Evolutionary conservation across 2,888 invertebrate genomes (phyloP), one percentile per base, ranked within the genome.

Genomic region (Epinotia nisella): DNA sequence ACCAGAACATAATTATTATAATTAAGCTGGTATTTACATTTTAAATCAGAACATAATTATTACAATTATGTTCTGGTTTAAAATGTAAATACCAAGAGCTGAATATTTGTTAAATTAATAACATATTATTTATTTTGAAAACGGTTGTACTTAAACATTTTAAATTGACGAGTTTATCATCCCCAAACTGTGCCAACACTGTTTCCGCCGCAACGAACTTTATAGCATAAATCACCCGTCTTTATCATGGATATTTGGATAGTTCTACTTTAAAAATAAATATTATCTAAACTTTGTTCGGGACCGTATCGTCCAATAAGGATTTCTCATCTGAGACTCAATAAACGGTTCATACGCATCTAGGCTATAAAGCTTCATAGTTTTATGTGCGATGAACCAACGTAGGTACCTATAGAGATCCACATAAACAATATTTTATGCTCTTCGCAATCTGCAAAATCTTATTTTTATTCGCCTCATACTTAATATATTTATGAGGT

Each of bases 391-490:
- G 83, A 90, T 92, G 91, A 92, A 90, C 82, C 85, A 86, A 87
- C 86, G n/a, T n/a, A n/a, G n/a, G 83, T 87, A 87, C 86, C 83
- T 87, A 87, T 87, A 82, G 84, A 84, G 86, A 89, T 89, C 86
- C 87, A 88, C 88, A 89, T 92, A 91, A 90, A 92, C 89, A 87
- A 90, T 92, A 89, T 91, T 93, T 92, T 91, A 93, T 90, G 89
- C 83, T 80, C 82, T 80, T 82, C 80, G 87, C 87, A 89, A 90
- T 91, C 90, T 89, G 88, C 88, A 87, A 87, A 88, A 91, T 90
- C 89, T 88, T 86, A 87, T 86, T 89, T 91, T 90, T 91, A 91
- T 90, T 66, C 62, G 56, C n/a, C n/a, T 62, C 24, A 59, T 68
- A 49, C 58, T 64, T 41, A n/a, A 45, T 68, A 60, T 68, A 73